Percentiles rank a stretch among this genome's conserved stretches.
These are phyloP conservation scores for Drosophila melanica DNA, from an alignment of 1,140 invertebrate species.

Conservation along the genomic window DNA sequence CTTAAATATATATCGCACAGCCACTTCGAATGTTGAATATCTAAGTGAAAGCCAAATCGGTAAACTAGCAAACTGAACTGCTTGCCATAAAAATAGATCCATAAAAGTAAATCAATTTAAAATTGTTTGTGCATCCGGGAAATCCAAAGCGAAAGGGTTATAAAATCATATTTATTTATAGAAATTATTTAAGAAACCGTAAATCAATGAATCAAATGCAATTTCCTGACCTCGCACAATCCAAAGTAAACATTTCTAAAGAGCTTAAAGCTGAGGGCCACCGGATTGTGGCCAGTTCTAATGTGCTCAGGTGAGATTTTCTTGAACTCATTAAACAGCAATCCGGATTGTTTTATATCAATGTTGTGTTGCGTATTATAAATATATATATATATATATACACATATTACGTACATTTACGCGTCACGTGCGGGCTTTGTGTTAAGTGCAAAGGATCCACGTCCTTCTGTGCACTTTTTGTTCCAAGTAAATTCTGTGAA, in stretches of 20 bases:
- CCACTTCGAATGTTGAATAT: too few species aligned
- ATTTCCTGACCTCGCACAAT: constrained; percentile 4
- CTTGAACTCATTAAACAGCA: constrained; percentile 6
- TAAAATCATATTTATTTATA: neutral
- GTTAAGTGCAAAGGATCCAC: constrained; percentile 5
- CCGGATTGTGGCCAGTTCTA: too few species aligned
- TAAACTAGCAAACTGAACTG: too few species aligned
- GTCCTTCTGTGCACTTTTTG: constrained; percentile 16
- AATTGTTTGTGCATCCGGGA: neutral
- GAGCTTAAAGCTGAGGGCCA: neutral
- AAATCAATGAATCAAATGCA: neutral
- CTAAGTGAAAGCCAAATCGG: neutral
- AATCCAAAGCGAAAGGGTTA: neutral
- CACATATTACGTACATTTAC: constrained; percentile 48
- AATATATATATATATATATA: constrained; percentile 31
- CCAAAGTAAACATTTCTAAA: neutral
- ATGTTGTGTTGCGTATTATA: constrained; percentile 33
- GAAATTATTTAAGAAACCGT: too few species aligned
- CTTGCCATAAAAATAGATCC: neutral
- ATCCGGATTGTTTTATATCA: constrained; percentile 16
- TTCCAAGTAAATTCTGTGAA: constrained; percentile 48
- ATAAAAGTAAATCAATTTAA: neutral
- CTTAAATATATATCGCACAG: too few species aligned
- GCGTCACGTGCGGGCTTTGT: constrained; percentile 47
- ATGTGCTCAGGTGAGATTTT: neutral